phyloP scores from a whole-genome alignment of 2,113 vertebrate species.

The Varanus salvator region DNA sequence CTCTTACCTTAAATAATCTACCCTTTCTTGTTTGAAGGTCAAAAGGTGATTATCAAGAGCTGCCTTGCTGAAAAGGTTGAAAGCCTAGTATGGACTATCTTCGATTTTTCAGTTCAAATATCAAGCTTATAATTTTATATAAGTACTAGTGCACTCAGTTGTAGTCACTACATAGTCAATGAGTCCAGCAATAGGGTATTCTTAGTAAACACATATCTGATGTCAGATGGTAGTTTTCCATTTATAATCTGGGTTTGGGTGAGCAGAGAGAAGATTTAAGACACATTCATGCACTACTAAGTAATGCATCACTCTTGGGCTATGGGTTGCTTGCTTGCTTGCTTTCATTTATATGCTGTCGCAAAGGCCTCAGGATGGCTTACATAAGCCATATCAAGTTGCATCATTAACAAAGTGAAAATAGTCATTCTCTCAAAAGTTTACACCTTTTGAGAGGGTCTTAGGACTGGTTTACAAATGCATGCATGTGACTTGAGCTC shows the following conservation, averaged over 20 bases:
- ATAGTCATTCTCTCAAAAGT: not conserved
- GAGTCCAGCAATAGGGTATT: not conserved
- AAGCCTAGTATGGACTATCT: not conserved
- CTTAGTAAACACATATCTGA: not conserved
- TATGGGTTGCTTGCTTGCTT: too few species aligned
- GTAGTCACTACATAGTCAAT: not conserved
- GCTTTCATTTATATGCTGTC: too few species aligned
- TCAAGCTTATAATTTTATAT: not conserved
- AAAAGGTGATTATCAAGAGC: not conserved
- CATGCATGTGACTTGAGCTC: not conserved
- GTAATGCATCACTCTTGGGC: too few species aligned
- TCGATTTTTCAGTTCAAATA: not conserved
- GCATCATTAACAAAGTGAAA: not conserved
- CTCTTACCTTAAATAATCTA: not conserved
- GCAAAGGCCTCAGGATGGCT: too few species aligned
- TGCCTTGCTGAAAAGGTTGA: not conserved
- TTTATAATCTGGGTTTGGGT: not conserved
- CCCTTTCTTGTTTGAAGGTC: not conserved
- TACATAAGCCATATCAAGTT: too few species aligned
- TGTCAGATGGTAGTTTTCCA: not conserved
- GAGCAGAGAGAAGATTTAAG: too few species aligned
- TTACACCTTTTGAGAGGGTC: not conserved
- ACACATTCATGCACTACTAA: not conserved
- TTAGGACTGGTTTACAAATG: not conserved
- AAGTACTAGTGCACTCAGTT: not conserved